Percentiles rank a stretch among this genome's conserved stretches.
These are phyloP conservation scores for Amblyjoppa fuscipennis DNA, from an alignment of 2,888 invertebrate species.

Conservation along the genomic window DNA sequence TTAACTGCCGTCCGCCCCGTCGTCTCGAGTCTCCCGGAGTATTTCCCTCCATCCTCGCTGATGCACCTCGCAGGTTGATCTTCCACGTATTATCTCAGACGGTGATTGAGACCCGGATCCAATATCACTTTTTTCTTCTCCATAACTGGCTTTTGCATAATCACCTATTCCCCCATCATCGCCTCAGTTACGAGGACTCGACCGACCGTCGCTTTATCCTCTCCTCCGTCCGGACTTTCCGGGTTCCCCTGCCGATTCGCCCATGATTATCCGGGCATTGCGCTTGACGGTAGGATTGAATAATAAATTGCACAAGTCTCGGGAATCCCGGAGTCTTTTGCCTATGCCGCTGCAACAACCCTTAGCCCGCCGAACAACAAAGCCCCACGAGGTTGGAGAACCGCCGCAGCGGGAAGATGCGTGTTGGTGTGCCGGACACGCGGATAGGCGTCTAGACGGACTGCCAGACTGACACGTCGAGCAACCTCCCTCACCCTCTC, in stretches of 20 bases:
- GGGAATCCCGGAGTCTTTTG: constrained; percentile 3
- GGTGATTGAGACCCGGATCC: not conserved
- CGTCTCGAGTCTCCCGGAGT: not conserved
- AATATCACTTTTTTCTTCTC: not conserved
- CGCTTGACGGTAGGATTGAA: not conserved
- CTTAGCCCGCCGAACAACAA: not conserved
- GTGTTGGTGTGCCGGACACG: constrained; percentile 63
- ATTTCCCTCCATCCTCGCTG: constrained; percentile 34
- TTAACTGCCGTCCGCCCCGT: constrained; percentile 68
- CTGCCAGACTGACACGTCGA: constrained; percentile 66
- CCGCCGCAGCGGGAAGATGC: constrained; percentile 46
- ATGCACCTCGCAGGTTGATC: not conserved
- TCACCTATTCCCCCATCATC: not conserved
- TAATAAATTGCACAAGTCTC: not conserved
- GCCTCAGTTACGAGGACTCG: not conserved
- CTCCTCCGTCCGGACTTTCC: not conserved
- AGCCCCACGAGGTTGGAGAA: constrained; percentile 36
- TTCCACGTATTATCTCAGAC: not conserved
- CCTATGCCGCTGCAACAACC: not conserved
- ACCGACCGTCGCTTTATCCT: not conserved
- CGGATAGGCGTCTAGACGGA: constrained; percentile 67
- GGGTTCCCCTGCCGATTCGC: not conserved
- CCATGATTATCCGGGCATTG: not conserved
- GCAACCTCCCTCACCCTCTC: constrained; percentile 33
- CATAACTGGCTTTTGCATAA: not conserved